phyloP scores from a whole-genome alignment of 2,113 vertebrate genomes.

The Coturnix japonica region DNA sequence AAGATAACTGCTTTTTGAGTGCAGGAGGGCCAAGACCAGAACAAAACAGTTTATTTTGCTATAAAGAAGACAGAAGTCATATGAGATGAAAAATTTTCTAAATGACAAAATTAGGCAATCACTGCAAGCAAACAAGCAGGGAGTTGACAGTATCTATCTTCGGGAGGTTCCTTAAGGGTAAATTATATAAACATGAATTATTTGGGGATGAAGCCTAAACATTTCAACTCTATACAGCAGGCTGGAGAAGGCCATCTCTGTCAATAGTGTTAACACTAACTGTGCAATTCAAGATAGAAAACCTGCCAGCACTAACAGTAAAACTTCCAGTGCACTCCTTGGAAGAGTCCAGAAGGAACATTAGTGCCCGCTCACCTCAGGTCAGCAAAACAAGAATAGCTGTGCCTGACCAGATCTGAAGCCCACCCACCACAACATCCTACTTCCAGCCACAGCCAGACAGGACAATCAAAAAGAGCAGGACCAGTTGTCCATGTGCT shows the following conservation, averaged over 20 bases:
- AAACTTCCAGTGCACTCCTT: neutral
- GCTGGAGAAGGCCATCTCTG: neutral
- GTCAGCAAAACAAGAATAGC: neutral
- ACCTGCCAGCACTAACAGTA: neutral
- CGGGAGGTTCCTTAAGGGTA: neutral
- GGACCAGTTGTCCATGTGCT: fast-evolving
- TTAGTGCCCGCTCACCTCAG: neutral
- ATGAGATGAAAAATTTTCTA: neutral
- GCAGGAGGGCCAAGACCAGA: neutral
- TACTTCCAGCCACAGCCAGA: neutral
- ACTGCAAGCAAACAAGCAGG: neutral
- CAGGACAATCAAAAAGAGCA: neutral
- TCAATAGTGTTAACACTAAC: neutral
- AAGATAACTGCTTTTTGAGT: neutral
- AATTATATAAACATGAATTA: neutral
- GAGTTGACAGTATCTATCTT: neutral
- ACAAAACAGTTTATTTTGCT: neutral
- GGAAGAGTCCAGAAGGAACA: neutral
- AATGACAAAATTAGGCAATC: neutral
- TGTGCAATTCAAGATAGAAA: neutral
- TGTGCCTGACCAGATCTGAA: neutral
- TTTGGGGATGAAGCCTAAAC: neutral
- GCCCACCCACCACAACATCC: neutral
- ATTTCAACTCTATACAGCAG: neutral
- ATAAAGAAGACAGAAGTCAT: neutral